A percentile compares a stretch with the other conserved stretches of the same genome.
Evolutionary conservation across 2,888 invertebrate species (phyloP).

Genomic region (Helleia helle): DNA sequence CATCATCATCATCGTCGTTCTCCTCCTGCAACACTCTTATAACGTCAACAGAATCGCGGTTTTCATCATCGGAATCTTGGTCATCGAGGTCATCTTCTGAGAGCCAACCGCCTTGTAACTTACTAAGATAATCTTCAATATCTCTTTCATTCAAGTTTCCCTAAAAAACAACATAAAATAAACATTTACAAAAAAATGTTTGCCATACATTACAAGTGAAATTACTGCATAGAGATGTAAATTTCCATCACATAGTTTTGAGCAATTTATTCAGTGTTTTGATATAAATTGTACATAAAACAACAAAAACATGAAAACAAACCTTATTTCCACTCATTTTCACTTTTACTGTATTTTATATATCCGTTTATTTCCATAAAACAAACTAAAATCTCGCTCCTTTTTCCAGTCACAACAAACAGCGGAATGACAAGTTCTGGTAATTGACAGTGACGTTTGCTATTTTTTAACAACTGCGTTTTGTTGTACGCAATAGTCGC

Average conservation of each 20-base stretch:
- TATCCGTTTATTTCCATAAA: slow-evolving; percentile 16
- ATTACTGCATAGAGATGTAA: slow-evolving; percentile 29
- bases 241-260: slow-evolving; percentile 30
- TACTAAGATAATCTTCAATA: slow-evolving; percentile 27
- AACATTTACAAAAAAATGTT: slow-evolving; percentile 26
- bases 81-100: slow-evolving; percentile 29
- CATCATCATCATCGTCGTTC: slow-evolving; percentile 13
- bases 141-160: slow-evolving; percentile 27
- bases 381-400: slow-evolving; percentile 19
- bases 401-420: slow-evolving; percentile 22
- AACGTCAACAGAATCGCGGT: slow-evolving; percentile 29
- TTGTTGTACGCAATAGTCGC: slow-evolving; percentile 25
- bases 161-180: too few species aligned
- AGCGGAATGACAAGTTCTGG: slow-evolving; percentile 26
- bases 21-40: slow-evolving; percentile 32
- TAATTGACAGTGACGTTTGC: slow-evolving; percentile 27
- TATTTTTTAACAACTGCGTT: slow-evolving; percentile 29
- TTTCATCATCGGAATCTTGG: slow-evolving; percentile 29
- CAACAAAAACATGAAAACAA: slow-evolving; percentile 27
- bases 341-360: slow-evolving; percentile 17
- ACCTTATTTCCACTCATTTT: slow-evolving; percentile 25
- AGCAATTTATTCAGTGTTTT: slow-evolving; percentile 29
- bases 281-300: too few species aligned
- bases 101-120: slow-evolving; percentile 30
- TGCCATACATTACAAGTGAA: slow-evolving; percentile 31